Evolutionary conservation across 2,888 invertebrate genomes (phyloP), one percentile per base, ranked within the genome.

Genomic region (Nezara viridula): DNA sequence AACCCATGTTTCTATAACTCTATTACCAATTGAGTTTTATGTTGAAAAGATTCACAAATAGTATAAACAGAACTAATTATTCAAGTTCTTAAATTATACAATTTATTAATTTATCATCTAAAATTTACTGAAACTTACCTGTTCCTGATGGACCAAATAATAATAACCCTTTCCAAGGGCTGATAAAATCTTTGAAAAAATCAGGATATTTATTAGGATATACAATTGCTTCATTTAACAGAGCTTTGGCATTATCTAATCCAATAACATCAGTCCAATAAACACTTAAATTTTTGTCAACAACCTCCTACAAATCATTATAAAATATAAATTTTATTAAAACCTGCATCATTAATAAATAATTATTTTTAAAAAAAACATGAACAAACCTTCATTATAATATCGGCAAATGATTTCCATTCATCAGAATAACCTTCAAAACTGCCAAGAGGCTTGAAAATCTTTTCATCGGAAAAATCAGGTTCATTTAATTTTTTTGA

Each of bases 211-310:
- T 95, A 0, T 95, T 93, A 12, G 97, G 97, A 92, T 97, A 97
- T 7, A 98, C 94, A 0, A 98, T 96, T 0, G 98, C 96, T 93
- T 98, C 98, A 94, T 97, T 96, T 27, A 98, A 93, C 89, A 96
- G 93, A 91, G 95, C 94, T 92, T 98, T 97, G 16, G 97, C 96
- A 19, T 95, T 93, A 4, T 95, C 94, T 91, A 98, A 94, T 7
- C 97, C 97, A 91, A 95, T 95, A 77, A 98, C 95, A 91, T 98
- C 97, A 24, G 94, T 93, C 98, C 98, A 98, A 77, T 94, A 94
- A 0, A 96, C 95, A 85, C 95, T 95, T 1, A 95, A 94, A 88
- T 96, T 94, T 60, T 94, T 93, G 90, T 95, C 94, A 87, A 96
- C 94, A 73, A 95, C 94, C 92, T 95, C 95, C 94, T 95, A 90